Evolutionary conservation across 2,888 invertebrate species (phyloP), one percentile per base, ranked within the genome.

Genomic region (Eristalis pertinax): DNA sequence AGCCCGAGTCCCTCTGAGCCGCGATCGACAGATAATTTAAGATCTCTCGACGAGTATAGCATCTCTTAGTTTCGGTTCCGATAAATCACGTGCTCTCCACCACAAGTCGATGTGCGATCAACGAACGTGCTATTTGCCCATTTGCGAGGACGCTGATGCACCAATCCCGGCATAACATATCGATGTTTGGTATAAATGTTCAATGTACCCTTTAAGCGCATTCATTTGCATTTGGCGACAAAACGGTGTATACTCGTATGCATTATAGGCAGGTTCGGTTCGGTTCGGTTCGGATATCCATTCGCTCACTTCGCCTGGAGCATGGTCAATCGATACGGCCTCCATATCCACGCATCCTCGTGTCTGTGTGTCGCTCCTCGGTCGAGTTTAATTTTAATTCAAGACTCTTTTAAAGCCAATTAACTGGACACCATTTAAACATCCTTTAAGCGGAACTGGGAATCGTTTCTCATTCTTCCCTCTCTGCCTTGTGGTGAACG

Each of bases 1-100:
- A 32, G 4, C 32, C 32, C 69, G 82, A 86, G 70, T 86, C 77
- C 82, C 74, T 83, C 78, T 82, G 64, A 75, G 74, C 70, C 70
- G 78, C 86, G 86, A 86, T 86, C 86, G 86, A 86, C 86, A 86
- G 86, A 86, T 86, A 86, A 86, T 86, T 86, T 86, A 86, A 78
- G 83, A 86, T 86, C 78, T 72, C 63, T 78, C 70, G 43, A 78
- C 69, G 82, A 75, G 70, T 83, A 83, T 70, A 86, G 78, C 75
- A 78, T 86, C 86, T 70, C 70, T 79, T 72, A 78, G 74, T 86
- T 86, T 82, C 69, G 77, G 74, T 86, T 86, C 75, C 82, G 86
- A 86, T 86, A 86, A 86, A 86, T 86, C 86, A 86, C 86, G 74
- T 86, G 83, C 83, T 82, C 50, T 50, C 69, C 64, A 56, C 68